A percentile compares a stretch with the other conserved stretches of the same genome.
phyloP scores from a whole-genome alignment of 2,113 vertebrate species.

The Macrotis lagotis region DNA sequence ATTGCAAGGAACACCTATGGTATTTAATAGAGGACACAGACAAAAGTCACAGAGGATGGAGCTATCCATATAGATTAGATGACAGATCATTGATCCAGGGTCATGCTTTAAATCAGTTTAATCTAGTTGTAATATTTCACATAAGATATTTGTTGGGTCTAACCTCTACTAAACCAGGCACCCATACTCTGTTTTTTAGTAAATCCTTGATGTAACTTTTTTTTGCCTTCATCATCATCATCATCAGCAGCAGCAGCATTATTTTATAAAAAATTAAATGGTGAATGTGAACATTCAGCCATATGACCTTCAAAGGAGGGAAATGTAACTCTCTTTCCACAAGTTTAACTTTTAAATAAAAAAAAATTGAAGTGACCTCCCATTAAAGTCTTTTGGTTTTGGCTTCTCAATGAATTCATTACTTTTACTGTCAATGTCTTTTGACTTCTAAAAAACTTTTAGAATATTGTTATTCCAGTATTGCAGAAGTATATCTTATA shows the following conservation, averaged over 20 bases:
- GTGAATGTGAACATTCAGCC: background rate
- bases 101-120: background rate
- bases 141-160: background rate
- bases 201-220: background rate
- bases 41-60: background rate
- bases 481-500: too few species aligned
- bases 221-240: background rate
- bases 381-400: background rate
- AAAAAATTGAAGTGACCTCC: background rate
- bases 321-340: background rate
- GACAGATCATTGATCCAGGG: background rate
- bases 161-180: background rate
- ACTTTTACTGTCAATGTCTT: background rate
- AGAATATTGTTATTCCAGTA: slow-evolving; percentile 5
- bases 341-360: background rate
- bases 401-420: background rate
- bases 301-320: background rate
- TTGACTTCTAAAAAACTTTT: slow-evolving; percentile 23
- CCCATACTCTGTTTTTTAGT: background rate
- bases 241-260: too few species aligned
- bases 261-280: background rate
- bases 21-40: background rate
- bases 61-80: background rate
- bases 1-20: background rate
- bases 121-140: background rate